Evolutionary conservation across 2,888 invertebrate genomes (phyloP).

Genomic region (Halocaridina rubra): DNA sequence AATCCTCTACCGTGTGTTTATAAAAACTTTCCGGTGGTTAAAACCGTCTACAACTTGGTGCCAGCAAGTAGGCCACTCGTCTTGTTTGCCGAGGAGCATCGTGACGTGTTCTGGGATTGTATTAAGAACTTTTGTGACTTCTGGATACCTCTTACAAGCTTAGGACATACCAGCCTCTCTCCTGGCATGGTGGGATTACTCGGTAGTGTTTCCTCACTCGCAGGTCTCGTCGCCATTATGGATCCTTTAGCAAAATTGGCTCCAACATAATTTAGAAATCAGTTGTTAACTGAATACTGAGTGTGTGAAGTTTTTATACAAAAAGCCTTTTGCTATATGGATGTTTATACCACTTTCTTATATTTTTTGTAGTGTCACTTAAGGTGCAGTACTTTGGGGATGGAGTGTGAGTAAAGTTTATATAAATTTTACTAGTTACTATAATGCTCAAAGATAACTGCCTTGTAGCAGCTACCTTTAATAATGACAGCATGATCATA

Average conservation of each 20-base stretch:
- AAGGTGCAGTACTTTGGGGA: too few relatives aligned
- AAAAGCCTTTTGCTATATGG: too few relatives aligned
- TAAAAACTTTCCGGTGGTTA: not conserved
- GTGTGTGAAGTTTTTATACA: too few relatives aligned
- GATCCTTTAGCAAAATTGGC: slow-evolving; percentile 83
- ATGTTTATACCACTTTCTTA: too few relatives aligned
- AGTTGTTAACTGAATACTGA: too few relatives aligned
- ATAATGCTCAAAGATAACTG: too few relatives aligned
- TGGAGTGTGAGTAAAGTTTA: too few relatives aligned
- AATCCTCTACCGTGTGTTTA: slow-evolving; percentile 11
- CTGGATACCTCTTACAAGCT: slow-evolving; percentile 84
- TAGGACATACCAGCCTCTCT: slow-evolving; percentile 82
- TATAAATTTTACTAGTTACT: too few relatives aligned
- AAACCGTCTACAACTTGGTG: not conserved
- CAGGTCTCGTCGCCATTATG: slow-evolving; percentile 81
- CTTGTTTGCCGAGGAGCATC: slow-evolving; percentile 68
- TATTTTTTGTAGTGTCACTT: too few relatives aligned
- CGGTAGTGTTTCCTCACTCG: slow-evolving; percentile 83
- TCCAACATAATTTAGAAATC: slow-evolving; percentile 71
- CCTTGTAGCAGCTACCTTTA: too few relatives aligned
- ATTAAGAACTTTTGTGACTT: slow-evolving; percentile 88
- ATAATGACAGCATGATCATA: too few relatives aligned
- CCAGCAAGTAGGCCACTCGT: slow-evolving; percentile 18
- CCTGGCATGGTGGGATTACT: slow-evolving; percentile 82
- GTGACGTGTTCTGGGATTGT: slow-evolving; percentile 82